Evolutionary conservation across 2,113 vertebrate species (phyloP).

Genomic region (Ia io): DNA sequence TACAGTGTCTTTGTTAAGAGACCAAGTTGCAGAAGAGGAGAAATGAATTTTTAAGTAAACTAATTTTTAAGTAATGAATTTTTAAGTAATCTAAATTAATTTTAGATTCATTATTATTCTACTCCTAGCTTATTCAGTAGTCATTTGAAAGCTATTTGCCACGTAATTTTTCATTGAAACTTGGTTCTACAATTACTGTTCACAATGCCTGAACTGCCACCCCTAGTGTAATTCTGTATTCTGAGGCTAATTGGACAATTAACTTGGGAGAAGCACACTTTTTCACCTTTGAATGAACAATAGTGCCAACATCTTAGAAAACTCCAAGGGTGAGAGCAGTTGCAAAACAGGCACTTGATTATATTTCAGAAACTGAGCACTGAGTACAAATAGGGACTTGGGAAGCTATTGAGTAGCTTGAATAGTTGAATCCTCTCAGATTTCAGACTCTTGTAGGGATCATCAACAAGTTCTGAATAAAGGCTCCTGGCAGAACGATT

Average conservation of each 20-base stretch:
- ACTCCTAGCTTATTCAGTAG: background rate
- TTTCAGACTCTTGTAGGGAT: background rate
- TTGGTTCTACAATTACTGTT: background rate
- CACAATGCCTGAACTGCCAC: background rate
- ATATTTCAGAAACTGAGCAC: background rate
- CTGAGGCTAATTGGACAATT: slow-evolving; percentile 34
- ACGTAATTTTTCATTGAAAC: background rate
- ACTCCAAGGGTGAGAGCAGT: background rate
- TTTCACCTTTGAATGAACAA: slow-evolving; percentile 20
- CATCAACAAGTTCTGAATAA: background rate
- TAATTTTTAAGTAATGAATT: too few species aligned
- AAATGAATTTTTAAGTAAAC: background rate
- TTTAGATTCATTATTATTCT: background rate
- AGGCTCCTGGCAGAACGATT: background rate
- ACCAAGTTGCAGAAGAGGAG: background rate
- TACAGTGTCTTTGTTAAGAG: background rate
- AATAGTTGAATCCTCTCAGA: background rate
- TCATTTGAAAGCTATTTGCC: background rate
- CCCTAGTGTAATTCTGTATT: background rate
- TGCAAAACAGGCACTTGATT: background rate
- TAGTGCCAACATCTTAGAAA: background rate
- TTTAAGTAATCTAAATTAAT: too few species aligned
- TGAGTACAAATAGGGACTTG: background rate
- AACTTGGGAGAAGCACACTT: slow-evolving; percentile 10
- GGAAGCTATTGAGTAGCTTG: background rate